These are phyloP conservation scores for Drosophila nr. perissopoda DNA, from an alignment of 2,888 invertebrate species.

Conservation along the genomic window DNA sequence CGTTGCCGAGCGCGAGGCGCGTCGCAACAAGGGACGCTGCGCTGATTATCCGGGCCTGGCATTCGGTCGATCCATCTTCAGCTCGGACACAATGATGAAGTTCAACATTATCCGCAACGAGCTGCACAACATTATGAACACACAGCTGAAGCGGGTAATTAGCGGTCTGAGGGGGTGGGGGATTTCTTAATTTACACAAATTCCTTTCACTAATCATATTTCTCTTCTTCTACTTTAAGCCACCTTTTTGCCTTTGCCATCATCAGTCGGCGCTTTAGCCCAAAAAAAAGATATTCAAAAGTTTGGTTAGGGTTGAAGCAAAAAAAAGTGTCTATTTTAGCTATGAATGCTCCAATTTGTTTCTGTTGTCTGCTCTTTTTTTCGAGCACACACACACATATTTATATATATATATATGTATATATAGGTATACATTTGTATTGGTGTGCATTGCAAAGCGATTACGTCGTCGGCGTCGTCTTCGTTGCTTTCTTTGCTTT, in stretches of 20 bases:
- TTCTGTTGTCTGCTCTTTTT: slow-evolving; percentile 32
- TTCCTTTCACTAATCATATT: slow-evolving; percentile 28
- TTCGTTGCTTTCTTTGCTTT: slow-evolving; percentile 59
- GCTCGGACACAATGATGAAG: slow-evolving; percentile 99
- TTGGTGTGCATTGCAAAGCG: slow-evolving; percentile 72
- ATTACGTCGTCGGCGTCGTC: slow-evolving; percentile 71
- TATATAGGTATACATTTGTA: slow-evolving; percentile 1
- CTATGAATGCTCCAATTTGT: slow-evolving; percentile 63
- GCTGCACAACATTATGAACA: slow-evolving; percentile 98
- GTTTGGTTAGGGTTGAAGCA: slow-evolving; percentile 67
- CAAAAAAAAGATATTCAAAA: slow-evolving; percentile 30
- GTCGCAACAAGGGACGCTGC: slow-evolving; percentile 91
- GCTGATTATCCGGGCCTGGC: slow-evolving; percentile 97
- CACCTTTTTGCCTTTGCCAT: slow-evolving; percentile 34
- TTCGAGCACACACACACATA: slow-evolving; percentile 21
- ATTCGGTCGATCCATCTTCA: slow-evolving; percentile 96
- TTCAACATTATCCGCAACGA: slow-evolving; percentile 98
- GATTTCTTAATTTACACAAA: not conserved
- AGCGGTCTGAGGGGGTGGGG: slow-evolving; percentile 19
- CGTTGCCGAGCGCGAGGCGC: slow-evolving; percentile 92
- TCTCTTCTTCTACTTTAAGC: slow-evolving; percentile 49
- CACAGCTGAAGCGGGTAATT: slow-evolving; percentile 97
- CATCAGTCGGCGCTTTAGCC: slow-evolving; percentile 36
- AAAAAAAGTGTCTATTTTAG: slow-evolving; percentile 32
- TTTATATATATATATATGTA: slow-evolving; percentile 7